phyloP scores from a whole-genome alignment of 2,113 vertebrate species.

The Puntigrus tetrazona region DNA sequence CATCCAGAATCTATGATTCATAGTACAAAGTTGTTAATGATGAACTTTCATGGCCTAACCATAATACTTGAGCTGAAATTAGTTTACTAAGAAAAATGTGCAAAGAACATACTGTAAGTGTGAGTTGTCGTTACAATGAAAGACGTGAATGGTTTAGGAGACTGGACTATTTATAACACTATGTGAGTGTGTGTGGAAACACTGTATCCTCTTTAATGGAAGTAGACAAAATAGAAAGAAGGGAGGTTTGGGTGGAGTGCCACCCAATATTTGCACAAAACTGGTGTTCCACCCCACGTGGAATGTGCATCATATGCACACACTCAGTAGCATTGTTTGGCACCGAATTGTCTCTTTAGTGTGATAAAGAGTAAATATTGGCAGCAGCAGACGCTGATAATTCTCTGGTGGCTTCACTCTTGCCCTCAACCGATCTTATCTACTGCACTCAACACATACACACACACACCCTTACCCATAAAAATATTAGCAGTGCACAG shows the following conservation, averaged over 20 bases:
- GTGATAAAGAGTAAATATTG: constrained; percentile 37
- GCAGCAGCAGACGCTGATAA: constrained; percentile 1
- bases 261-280: constrained; percentile 17
- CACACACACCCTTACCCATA: constrained; percentile 6
- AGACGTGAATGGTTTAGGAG: neutral
- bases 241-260: neutral
- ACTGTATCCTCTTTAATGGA: neutral
- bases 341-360: constrained; percentile 23
- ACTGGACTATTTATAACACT: constrained; percentile 1
- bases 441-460: constrained; percentile 3
- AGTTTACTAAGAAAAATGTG: neutral
- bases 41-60: neutral
- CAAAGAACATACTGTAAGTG: neutral
- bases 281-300: neutral
- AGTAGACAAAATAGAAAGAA: neutral
- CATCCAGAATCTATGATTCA: neutral
- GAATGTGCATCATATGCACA: constrained; percentile 9
- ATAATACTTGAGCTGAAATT: neutral
- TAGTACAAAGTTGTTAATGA: neutral
- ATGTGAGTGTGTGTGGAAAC: constrained; percentile 5
- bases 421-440: constrained; percentile 9
- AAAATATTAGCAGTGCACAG: constrained; percentile 1
- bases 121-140: neutral
- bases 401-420: constrained; percentile 36
- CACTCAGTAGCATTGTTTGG: constrained; percentile 5